Evolutionary conservation across 2,113 vertebrate species (phyloP).

Genomic region (Aphyosemion australe): DNA sequence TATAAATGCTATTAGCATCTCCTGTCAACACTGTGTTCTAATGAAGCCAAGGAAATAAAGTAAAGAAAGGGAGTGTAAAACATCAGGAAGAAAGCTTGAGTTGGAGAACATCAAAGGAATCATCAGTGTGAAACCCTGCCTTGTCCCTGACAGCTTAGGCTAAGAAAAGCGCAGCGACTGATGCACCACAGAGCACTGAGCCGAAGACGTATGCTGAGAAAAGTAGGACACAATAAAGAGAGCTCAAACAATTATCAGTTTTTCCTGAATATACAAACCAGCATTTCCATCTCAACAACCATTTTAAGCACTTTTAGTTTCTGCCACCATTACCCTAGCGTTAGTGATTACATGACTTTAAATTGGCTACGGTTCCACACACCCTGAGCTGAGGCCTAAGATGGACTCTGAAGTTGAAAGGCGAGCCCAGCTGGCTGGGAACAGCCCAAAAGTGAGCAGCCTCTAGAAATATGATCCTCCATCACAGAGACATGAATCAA

Average conservation of each 20-base stretch:
- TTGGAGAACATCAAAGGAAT: slow-evolving; percentile 60
- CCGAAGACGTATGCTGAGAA: slow-evolving; percentile 44
- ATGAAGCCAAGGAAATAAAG: slow-evolving; percentile 16
- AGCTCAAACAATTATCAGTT: slow-evolving; percentile 54
- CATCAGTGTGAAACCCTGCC: slow-evolving; percentile 64
- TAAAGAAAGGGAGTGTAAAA: slow-evolving; percentile 13
- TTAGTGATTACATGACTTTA: slow-evolving; percentile 43
- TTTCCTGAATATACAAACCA: slow-evolving; percentile 38
- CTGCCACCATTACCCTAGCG: slow-evolving; percentile 26
- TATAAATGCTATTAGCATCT: slow-evolving; percentile 38
- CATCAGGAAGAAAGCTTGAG: slow-evolving; percentile 8
- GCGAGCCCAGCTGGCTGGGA: slow-evolving; percentile 24
- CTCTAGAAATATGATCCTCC: slow-evolving; percentile 31
- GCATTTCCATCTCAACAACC: slow-evolving; percentile 22
- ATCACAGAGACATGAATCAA: slow-evolving; percentile 35
- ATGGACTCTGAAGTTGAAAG: slow-evolving; percentile 47
- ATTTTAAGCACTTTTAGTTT: slow-evolving; percentile 7
- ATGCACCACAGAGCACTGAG: slow-evolving; percentile 52
- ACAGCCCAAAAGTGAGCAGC: slow-evolving; percentile 23
- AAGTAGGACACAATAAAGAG: slow-evolving; percentile 60
- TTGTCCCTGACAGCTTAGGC: slow-evolving; percentile 67
- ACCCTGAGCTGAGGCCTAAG: slow-evolving; percentile 33
- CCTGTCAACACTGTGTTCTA: slow-evolving; percentile 19
- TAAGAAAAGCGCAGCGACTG: slow-evolving; percentile 58
- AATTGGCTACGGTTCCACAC: slow-evolving; percentile 47